Base-by-base conservation (phyloP, 1,140 invertebrate species). In the Drosophila ficusphila region DNA sequence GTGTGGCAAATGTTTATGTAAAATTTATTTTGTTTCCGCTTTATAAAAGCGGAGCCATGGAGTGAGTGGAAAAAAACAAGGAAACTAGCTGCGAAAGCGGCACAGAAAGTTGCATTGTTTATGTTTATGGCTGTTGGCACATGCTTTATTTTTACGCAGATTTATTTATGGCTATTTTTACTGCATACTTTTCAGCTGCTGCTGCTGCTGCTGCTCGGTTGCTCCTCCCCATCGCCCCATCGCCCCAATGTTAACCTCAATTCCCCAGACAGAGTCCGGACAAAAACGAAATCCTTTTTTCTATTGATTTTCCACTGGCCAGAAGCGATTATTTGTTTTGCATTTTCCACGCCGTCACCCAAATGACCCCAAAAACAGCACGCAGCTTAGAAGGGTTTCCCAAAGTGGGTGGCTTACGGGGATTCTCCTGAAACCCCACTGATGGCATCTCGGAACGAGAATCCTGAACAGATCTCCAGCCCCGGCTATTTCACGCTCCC, bases 21-120 rank as follows among this genome's bases (percentile, higher is more conserved):
- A 62, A 82, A 82, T 82, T 77, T 82, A 77, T 82, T 82, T 82
- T 44, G 69, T 82, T 74, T 81, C 78, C 73, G 78, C 60, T 51
- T 79, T 68, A 53, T 73, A 72, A 72, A 67, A 62, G 42, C 54
- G 14, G 23, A 29, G 34, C 19, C 31, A 39, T 41, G 44, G 27
- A 73, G 8, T n/a, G 11, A n/a, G 25, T 39, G 14, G 34, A 36
- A 41, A 54, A 46, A 52, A 60, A 21, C 31, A 51, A 48, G 56
- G 29, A 38, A 48, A 67, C 60, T 65, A 51, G 62, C 44, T 47
- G 60, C 16, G 41, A 39, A 31, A 72, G 21, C 53, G 70, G 31
- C 18, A 41, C 41, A 21, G 51, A 76, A 71, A 76, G 74, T 81
- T 81, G 71, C 76, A 79, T 81, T 79, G 64, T 70, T 76, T 77